Conservation (phyloP, 2,797 vertebrate species). For the Hafferia zeledoni region DNA sequence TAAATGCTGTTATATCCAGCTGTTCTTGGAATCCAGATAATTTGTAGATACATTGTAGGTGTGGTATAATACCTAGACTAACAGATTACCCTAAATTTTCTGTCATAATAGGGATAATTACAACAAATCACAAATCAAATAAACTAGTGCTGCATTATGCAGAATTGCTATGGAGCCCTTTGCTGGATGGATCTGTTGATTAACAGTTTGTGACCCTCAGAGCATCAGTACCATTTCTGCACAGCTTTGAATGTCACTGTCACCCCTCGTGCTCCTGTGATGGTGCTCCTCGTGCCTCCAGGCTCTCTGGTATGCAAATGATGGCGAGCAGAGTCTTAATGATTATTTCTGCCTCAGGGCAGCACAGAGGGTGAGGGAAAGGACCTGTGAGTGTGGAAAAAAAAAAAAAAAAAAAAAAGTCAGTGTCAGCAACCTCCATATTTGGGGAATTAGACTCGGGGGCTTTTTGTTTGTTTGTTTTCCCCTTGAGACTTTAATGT, state of each 20-base stretch:
- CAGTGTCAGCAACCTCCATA: background rate
- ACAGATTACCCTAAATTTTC: background rate
- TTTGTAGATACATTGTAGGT: background rate
- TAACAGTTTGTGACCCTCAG: background rate
- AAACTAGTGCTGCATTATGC: background rate
- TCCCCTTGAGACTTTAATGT: background rate
- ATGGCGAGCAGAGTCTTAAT: background rate
- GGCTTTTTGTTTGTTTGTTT: background rate
- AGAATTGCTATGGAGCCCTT: background rate
- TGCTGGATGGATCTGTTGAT: background rate
- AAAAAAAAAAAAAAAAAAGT: background rate
- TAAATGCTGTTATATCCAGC: background rate
- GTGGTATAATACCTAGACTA: background rate
- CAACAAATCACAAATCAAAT: background rate
- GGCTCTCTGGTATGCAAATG: background rate
- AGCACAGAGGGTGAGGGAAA: background rate
- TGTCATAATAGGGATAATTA: background rate
- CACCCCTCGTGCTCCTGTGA: background rate
- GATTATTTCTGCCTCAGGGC: background rate
- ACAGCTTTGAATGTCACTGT: background rate
- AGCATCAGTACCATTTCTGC: background rate
- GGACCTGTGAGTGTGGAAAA: background rate
- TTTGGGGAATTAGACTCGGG: background rate
- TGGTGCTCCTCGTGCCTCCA: background rate
- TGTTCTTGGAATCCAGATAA: background rate